These are phyloP conservation scores for Eudyptes chrysolophus DNA, from an alignment of 2,113 vertebrate genomes.

Conservation along the genomic window DNA sequence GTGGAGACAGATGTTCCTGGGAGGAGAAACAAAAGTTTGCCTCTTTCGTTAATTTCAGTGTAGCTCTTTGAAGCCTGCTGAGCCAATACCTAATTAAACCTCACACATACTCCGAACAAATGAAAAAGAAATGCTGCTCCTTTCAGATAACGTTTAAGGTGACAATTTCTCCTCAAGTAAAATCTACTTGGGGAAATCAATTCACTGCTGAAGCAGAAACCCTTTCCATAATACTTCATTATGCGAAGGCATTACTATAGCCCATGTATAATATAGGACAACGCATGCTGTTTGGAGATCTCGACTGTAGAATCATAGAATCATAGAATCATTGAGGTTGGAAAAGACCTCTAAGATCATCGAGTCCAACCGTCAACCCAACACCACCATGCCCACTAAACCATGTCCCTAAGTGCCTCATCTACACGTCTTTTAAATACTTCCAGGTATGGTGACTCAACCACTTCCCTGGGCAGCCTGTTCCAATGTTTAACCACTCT, in stretches of 20 bases:
- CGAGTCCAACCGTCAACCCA: too few species aligned
- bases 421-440: too few species aligned
- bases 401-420: too few species aligned
- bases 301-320: not conserved
- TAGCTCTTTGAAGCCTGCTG: conserved; percentile 1
- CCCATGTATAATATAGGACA: not conserved
- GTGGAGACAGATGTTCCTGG: not conserved
- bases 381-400: too few species aligned
- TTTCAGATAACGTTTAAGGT: conserved; percentile 34
- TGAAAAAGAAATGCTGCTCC: not conserved
- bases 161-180: not conserved
- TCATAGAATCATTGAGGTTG: too few species aligned
- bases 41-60: not conserved
- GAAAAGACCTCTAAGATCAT: too few species aligned
- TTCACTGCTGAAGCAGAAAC: conserved; percentile 13
- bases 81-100: conserved; percentile 25
- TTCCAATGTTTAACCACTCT: too few species aligned
- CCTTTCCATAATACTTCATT: not conserved
- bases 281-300: not conserved
- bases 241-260: not conserved
- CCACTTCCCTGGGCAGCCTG: too few species aligned
- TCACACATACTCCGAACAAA: not conserved
- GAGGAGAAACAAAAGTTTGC: not conserved
- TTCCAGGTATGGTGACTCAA: too few species aligned
- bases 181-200: conserved; percentile 35